Conservation (phyloP, 2,113 vertebrate species). For the Fukomys damarensis region DNA sequence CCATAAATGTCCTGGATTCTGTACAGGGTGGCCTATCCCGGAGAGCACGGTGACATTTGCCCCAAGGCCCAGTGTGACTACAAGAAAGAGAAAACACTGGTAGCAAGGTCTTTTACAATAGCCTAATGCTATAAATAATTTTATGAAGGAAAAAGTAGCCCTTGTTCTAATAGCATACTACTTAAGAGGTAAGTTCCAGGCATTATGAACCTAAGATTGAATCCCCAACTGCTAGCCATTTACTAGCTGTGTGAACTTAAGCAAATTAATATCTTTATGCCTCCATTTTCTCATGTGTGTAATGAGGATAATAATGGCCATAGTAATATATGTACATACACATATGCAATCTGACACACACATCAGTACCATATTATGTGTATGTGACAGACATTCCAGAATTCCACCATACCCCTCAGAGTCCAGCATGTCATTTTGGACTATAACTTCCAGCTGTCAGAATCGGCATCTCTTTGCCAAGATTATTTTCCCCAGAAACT, state of each 20-base stretch:
- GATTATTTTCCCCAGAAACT: neutral
- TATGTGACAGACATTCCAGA: neutral
- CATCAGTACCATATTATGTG: rapidly evolving
- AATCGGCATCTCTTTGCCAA: neutral
- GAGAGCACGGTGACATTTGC: constrained; percentile 58
- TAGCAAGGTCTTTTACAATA: neutral
- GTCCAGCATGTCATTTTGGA: neutral
- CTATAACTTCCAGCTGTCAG: neutral
- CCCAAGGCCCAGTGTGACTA: constrained; percentile 5
- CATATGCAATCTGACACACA: neutral
- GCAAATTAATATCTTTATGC: neutral
- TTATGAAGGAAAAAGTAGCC: neutral
- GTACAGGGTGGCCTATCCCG: neutral
- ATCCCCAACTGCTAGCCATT: neutral
- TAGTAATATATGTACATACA: neutral
- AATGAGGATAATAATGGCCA: neutral
- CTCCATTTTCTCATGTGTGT: neutral
- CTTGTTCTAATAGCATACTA: neutral
- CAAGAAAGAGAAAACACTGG: constrained; percentile 12
- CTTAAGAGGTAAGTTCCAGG: neutral
- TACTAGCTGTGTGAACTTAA: neutral
- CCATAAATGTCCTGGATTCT: neutral
- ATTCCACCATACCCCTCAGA: neutral
- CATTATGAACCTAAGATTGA: neutral
- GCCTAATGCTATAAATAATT: neutral